Percentiles rank a stretch among this genome's conserved stretches.
Evolutionary conservation across 2,113 vertebrate genomes (phyloP).

Genomic region (Chlorodrepanis virens): DNA sequence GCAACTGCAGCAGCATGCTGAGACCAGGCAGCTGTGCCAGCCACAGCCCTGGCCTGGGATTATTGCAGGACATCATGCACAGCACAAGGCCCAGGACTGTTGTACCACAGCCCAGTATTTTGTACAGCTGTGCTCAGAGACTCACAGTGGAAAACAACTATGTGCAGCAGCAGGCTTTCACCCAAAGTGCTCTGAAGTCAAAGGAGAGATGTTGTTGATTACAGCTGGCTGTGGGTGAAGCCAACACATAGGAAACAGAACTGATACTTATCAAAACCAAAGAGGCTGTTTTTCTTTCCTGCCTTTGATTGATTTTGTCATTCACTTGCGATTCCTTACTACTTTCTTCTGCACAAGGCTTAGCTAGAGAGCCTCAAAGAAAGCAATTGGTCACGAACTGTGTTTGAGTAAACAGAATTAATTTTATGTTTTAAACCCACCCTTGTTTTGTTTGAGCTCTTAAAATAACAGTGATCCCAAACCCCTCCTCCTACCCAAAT

Average conservation of each 20-base stretch:
- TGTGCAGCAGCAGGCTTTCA: not conserved
- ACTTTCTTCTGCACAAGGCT: not conserved
- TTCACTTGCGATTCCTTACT: conserved; percentile 1
- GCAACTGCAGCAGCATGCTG: accelerated
- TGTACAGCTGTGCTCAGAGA: not conserved
- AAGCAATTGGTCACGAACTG: not conserved
- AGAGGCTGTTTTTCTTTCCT: not conserved
- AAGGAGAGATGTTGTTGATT: not conserved
- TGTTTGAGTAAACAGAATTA: not conserved
- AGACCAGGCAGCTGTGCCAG: accelerated
- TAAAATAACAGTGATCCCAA: not conserved
- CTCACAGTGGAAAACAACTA: not conserved
- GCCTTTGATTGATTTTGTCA: conserved; percentile 19
- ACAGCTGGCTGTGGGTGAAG: not conserved
- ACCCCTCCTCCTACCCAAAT: not conserved
- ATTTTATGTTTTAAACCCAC: not conserved
- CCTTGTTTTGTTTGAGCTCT: not conserved
- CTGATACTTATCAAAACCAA: not conserved
- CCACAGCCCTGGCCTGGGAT: not conserved
- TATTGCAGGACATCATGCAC: accelerated
- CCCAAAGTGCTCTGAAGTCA: not conserved
- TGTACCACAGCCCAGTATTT: accelerated
- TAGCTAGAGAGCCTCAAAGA: not conserved
- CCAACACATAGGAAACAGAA: not conserved
- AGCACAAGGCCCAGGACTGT: not conserved